Conservation (phyloP, 2,888 invertebrate species). For the Syritta pipiens region DNA sequence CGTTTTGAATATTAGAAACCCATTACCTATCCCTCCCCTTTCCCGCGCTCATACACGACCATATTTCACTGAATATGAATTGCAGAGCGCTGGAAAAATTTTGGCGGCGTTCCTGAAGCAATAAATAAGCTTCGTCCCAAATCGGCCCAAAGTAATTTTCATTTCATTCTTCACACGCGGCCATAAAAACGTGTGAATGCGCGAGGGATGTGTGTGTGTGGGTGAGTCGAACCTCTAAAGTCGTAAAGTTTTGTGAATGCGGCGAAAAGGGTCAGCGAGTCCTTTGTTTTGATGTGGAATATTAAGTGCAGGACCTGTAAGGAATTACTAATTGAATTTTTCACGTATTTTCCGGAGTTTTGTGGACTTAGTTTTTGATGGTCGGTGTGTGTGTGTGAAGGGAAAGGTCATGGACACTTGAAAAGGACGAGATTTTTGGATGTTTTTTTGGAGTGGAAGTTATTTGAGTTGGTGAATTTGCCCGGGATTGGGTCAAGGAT, state of each 20-base stretch:
- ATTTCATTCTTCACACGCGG: conserved; percentile 34
- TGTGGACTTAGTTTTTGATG: too few relatives aligned
- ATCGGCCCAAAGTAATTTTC: conserved; percentile 45
- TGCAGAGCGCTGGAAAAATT: too few relatives aligned
- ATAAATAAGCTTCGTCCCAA: too few relatives aligned
- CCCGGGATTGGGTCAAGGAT: too few relatives aligned
- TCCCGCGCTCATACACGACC: conserved; percentile 24
- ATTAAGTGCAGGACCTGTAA: too few relatives aligned
- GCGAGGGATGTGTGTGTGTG: neutral
- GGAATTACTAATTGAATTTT: conserved; percentile 48
- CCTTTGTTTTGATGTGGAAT: conserved; percentile 35
- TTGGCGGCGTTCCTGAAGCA: too few relatives aligned
- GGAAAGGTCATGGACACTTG: too few relatives aligned
- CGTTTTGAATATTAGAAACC: conserved; percentile 64
- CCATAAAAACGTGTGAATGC: too few relatives aligned
- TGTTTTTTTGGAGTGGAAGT: too few relatives aligned
- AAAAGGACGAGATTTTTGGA: too few relatives aligned
- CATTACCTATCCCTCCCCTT: conserved; percentile 31
- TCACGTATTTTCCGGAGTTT: neutral
- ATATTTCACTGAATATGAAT: conserved; percentile 59
- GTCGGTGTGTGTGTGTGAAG: too few relatives aligned
- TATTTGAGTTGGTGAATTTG: too few relatives aligned
- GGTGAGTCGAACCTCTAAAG: conserved; percentile 8
- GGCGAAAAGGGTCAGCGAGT: conserved; percentile 35
- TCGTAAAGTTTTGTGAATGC: conserved; percentile 27